Conservation (phyloP, 2,797 vertebrate species). For the Oophaga sylvatica region DNA sequence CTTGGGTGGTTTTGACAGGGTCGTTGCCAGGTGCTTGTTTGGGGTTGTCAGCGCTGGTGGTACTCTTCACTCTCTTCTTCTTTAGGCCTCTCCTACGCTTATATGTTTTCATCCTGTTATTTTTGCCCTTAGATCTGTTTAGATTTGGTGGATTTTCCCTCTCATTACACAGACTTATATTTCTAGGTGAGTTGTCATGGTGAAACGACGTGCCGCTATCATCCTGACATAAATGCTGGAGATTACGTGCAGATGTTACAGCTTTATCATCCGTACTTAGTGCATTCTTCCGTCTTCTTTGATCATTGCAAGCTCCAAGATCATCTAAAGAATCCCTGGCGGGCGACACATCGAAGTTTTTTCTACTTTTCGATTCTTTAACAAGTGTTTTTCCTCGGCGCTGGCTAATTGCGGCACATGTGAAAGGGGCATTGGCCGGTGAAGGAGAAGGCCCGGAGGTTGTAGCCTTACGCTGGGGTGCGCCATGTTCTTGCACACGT, state of each 20-base stretch:
- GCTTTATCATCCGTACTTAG: background rate
- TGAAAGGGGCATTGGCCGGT: background rate
- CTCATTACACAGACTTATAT: background rate
- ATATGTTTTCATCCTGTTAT: conserved; percentile 54
- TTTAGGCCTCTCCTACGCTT: conserved; percentile 53
- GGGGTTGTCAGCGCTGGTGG: conserved; percentile 40
- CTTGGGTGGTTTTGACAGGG: conserved; percentile 41
- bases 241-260: background rate
- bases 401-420: background rate
- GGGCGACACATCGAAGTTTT: background rate
- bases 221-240: conserved; percentile 38
- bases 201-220: background rate
- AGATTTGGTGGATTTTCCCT: background rate
- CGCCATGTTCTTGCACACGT: conserved; percentile 12
- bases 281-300: background rate
- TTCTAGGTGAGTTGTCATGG: background rate
- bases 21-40: conserved; percentile 56
- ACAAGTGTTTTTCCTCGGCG: background rate
- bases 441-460: background rate
- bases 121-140: conserved; percentile 36
- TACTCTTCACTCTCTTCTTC: conserved; percentile 56
- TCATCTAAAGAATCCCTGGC: background rate
- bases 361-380: background rate
- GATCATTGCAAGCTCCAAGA: background rate
- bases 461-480: accelerated